Conservation (phyloP, 2,797 vertebrate genomes). For the Propithecus deckenii region DNA sequence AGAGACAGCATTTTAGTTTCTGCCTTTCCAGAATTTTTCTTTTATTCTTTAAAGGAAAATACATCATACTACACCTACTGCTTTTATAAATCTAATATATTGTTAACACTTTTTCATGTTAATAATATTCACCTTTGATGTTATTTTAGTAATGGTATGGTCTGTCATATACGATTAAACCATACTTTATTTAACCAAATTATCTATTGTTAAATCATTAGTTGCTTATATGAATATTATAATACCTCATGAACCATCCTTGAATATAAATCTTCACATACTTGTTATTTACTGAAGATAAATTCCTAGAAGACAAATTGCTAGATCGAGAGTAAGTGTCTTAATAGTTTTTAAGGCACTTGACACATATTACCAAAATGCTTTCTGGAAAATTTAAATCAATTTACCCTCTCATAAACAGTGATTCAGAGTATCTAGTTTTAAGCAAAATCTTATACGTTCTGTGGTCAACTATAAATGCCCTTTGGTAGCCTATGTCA, state of each 20-base stretch:
- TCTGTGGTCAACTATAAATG: background rate
- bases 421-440: background rate
- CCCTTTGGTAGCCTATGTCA: background rate
- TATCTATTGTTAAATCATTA: background rate
- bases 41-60: background rate
- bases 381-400: background rate
- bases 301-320: background rate
- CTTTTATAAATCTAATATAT: conserved; percentile 7
- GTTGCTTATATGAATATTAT: background rate
- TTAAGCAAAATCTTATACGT: background rate
- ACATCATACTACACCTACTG: background rate
- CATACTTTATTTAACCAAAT: conserved; percentile 9
- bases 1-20: background rate
- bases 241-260: background rate
- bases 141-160: background rate
- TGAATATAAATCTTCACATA: conserved; percentile 11
- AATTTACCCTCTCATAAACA: background rate
- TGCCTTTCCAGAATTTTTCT: background rate
- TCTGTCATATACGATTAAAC: background rate
- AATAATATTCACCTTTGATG: background rate
- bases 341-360: background rate
- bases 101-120: background rate
- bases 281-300: conserved; percentile 32
- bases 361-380: conserved; percentile 19
- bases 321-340: background rate